Percentiles rank a stretch among this genome's conserved stretches.
phyloP scores from a whole-genome alignment of 2,888 invertebrate species.

The Drosophila tripunctata region DNA sequence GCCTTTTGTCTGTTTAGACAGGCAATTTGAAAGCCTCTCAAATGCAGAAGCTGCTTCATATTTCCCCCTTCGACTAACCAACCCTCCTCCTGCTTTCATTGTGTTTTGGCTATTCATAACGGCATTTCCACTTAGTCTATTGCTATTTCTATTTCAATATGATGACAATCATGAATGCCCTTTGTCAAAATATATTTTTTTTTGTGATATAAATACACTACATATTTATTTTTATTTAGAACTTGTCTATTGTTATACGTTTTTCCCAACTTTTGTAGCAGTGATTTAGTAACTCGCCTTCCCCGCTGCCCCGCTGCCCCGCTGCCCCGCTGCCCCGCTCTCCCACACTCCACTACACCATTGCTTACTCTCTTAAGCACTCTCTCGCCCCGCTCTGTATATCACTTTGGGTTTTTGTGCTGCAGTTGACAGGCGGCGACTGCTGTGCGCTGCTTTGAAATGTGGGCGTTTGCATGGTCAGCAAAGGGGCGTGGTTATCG shows the following conservation, averaged over 20 bases:
- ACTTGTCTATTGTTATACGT: constrained; percentile 28
- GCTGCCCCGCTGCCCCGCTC: not conserved
- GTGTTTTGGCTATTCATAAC: constrained; percentile 33
- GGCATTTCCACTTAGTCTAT: constrained; percentile 54
- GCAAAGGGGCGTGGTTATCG: constrained; percentile 56
- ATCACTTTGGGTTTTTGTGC: constrained; percentile 29
- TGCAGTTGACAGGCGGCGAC: constrained; percentile 52
- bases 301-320: not conserved
- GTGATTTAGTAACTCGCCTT: constrained; percentile 4
- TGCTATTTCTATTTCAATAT: constrained; percentile 53
- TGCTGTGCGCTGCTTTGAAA: constrained; percentile 33
- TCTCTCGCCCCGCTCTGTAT: constrained; percentile 20
- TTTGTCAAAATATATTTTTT: constrained; percentile 45
- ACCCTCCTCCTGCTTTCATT: not conserved
- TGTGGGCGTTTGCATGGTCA: constrained; percentile 59
- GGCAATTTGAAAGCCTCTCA: constrained; percentile 42
- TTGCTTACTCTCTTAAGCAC: constrained; percentile 10
- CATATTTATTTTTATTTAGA: constrained; percentile 39
- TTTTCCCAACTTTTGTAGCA: constrained; percentile 29
- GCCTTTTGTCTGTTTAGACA: constrained; percentile 28
- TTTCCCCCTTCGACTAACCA: not conserved
- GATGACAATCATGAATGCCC: constrained; percentile 40
- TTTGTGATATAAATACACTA: constrained; percentile 21
- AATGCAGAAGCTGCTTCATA: constrained; percentile 32
- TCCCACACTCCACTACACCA: too few species aligned